Percentiles rank a stretch among this genome's conserved stretches.
Evolutionary conservation across 2,113 vertebrate species (phyloP).

Genomic region (Nothocercus nigrocapillus): DNA sequence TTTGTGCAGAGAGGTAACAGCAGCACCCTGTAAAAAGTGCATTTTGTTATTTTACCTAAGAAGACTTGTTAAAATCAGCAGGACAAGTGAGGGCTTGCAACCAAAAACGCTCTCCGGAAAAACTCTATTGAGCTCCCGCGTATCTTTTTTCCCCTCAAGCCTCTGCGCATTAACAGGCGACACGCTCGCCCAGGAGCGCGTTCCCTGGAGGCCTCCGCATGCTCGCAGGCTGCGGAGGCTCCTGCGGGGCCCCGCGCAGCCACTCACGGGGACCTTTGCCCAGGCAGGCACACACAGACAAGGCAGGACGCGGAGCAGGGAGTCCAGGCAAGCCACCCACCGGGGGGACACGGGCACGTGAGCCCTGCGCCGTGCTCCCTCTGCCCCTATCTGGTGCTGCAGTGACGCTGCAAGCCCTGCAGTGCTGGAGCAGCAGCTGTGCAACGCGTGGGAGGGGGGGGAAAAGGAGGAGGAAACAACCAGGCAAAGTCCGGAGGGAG

Average conservation of each 20-base stretch:
- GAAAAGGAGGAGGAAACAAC: neutral
- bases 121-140: rapidly evolving
- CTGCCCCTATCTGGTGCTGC: rapidly evolving
- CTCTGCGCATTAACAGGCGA: neutral
- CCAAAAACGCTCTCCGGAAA: neutral
- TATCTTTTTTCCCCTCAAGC: neutral
- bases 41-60: neutral
- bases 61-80: rapidly evolving
- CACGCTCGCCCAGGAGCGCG: too few relatives aligned
- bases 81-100: neutral
- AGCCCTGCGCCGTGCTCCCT: neutral
- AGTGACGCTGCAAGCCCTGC: neutral
- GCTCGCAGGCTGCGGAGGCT: too few relatives aligned
- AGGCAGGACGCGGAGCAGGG: too few relatives aligned
- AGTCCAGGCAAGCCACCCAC: too few relatives aligned
- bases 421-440: neutral
- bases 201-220: neutral
- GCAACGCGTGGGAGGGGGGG: too few relatives aligned
- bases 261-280: too few relatives aligned
- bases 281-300: too few relatives aligned
- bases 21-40: rapidly evolving
- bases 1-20: neutral
- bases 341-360: too few relatives aligned
- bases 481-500: neutral
- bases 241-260: too few relatives aligned